phyloP scores from a whole-genome alignment of 64 coral and sea anemone species.

The Astreopora myriophthalma region DNA sequence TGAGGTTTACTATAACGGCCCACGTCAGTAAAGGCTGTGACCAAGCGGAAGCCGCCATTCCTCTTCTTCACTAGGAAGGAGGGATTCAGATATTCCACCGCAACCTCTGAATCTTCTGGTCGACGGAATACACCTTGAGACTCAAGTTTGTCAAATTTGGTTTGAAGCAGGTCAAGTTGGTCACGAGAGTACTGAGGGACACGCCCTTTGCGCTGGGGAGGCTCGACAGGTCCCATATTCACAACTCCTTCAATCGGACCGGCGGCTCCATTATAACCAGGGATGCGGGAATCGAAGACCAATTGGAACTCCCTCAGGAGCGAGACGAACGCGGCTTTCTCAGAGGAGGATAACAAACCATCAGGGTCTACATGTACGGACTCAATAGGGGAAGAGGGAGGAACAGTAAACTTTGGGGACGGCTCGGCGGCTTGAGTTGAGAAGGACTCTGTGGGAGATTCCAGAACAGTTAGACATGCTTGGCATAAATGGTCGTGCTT shows the following conservation, averaged over 20 bases:
- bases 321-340: neutral
- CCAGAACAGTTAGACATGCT: neutral
- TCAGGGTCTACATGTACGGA: constrained; percentile 13
- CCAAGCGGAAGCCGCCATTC: neutral
- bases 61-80: constrained; percentile 37
- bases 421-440: neutral
- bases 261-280: constrained; percentile 39
- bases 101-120: constrained; percentile 4
- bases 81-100: constrained; percentile 11
- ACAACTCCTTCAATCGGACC: constrained; percentile 27
- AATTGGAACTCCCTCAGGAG: constrained; percentile 3
- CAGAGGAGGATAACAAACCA: neutral
- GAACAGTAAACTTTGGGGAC: neutral
- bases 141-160: constrained; percentile 7
- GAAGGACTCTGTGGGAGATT: neutral
- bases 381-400: neutral
- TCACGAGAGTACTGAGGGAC: constrained; percentile 22
- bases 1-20: constrained; percentile 25
- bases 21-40: constrained; percentile 22
- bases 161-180: constrained; percentile 21
- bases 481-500: constrained; percentile 49
- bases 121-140: neutral
- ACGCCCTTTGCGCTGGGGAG: constrained; percentile 11
- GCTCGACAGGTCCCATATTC: constrained; percentile 19
- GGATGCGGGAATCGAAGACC: constrained; percentile 25